Base-by-base conservation (phyloP, 2,113 vertebrate species). In the Shinisaurus crocodilurus region DNA sequence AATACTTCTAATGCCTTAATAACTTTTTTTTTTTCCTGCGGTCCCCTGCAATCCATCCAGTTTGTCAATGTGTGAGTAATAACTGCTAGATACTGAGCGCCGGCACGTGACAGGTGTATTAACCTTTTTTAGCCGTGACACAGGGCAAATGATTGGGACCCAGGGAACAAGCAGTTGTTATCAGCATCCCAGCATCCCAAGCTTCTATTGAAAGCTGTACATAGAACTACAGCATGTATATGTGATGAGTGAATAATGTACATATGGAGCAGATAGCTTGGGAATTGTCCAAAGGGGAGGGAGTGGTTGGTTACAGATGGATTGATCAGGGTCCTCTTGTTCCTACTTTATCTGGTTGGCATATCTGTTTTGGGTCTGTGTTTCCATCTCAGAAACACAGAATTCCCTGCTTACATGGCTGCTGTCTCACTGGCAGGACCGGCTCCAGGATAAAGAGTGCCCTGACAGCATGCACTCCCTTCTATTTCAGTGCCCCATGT, bases 1-100 rank as follows among this genome's bases (percentile, higher is more conserved):
- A 88, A 88, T 91, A 91, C 81, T 88, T 91, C 81, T 77, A 91
- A 80, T 84, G 74, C 72, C 74, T 70, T 40, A 90, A 88, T 82
- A 1, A 60, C 91, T 95, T 80, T 83, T 15, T 40, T 15, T 40
- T 32, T 27, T 81, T 54, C 72, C 82, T 83, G 54, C 34, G 5
- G 0, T 84, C 91, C 54, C 74, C 37, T 90, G 32, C 75, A 90
- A 82, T 92, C 29, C 5, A 72, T 76, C 0, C 18, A 27, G 0
- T 10, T 84, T 93, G 60, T 87, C 67, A 5, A 15, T 81, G 25
- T 25, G 76, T 88, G 54, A 79, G 2, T 90, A 90, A 90, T 12
- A 79, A 25, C 48, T 3, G 65, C 85, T 75, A 91, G 63, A 87
- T 79, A 32, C 10, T 1, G 23, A 23, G 70, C 34, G 0, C 27